Evolutionary conservation across 1,140 invertebrate genomes (phyloP), one percentile per base, ranked within the genome.

Genomic region (Bradynema listronoti): DNA sequence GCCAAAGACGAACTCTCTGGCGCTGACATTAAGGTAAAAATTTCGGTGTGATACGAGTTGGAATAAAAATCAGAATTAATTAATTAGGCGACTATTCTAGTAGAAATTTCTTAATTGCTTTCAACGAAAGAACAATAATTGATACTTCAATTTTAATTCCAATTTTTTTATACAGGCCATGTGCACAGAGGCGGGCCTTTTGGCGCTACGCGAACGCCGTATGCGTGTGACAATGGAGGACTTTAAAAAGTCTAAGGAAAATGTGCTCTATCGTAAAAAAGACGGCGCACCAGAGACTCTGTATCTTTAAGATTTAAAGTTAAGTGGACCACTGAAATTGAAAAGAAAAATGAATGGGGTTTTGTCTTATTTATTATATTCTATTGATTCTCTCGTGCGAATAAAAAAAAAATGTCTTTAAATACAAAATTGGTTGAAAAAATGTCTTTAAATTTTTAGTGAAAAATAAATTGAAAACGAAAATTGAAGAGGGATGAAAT

Each of bases 211-310:
- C 68, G 95, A 99, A 80, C 84, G 95, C 55, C 85, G 94, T 68
- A 99, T 98, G 94, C 96, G 96, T 81, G 95, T 99, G 11, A 98
- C 91, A 29, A 96, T 92, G 83, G 94, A 99, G 80, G 94, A 99
- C 80, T 98, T 99, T 79, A 90, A 90, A 77, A 98, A 99, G 79
- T 94, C 94, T 0, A 99, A 98, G 80, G 94, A 99, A 80, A 99
- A 92, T 82, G 94, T 99, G 47, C 82, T 99, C 14, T 99, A 98
- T 80, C 84, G 93, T 24, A 99, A 99, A 83, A 96, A 98, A 79
- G 94, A 99, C 84, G 92, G 93, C 61, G 95, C 92, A 46, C 94
- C 94, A 5, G 94, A 99, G 83, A 92, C 93, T 73, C 84, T 99
- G 27, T 99, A 99, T 84, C 84, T 99, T 78, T 98, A 91, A 78